phyloP scores from a whole-genome alignment of 2,888 invertebrate species.

The Oscheius myriophilus region DNA sequence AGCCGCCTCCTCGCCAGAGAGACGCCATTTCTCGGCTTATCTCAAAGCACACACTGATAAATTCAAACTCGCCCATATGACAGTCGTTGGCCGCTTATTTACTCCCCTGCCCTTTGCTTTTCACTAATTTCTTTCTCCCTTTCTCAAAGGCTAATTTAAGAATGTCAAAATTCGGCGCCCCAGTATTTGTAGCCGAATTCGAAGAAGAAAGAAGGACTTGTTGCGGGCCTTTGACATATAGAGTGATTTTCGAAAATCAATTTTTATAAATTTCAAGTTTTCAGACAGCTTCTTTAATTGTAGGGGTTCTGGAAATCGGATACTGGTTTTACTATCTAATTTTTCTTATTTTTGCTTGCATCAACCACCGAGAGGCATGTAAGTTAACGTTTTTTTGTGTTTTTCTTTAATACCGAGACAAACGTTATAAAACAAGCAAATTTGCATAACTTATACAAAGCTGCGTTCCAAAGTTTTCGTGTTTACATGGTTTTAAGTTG shows the following conservation, averaged over 20 bases:
- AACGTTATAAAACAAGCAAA: too few relatives aligned
- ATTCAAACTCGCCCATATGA: slow-evolving; percentile 18
- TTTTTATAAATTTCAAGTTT: not conserved
- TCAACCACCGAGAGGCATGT: slow-evolving; percentile 50
- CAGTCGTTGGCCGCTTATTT: too few relatives aligned
- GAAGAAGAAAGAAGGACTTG: slow-evolving; percentile 41
- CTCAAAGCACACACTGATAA: slow-evolving; percentile 20
- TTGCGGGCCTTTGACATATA: slow-evolving; percentile 40
- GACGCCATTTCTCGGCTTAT: too few relatives aligned
- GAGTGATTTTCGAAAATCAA: slow-evolving; percentile 19
- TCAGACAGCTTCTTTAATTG: slow-evolving; percentile 42
- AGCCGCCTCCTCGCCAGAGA: too few relatives aligned
- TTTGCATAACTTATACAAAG: too few relatives aligned
- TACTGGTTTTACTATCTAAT: slow-evolving; percentile 50
- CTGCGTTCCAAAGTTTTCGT: too few relatives aligned
- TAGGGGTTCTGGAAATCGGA: slow-evolving; percentile 42
- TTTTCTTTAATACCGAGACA: too few relatives aligned
- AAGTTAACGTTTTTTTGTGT: slow-evolving; percentile 10
- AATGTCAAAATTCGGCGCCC: slow-evolving; percentile 22
- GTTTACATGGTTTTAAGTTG: too few relatives aligned
- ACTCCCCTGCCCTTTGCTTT: not conserved
- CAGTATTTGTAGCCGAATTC: slow-evolving; percentile 28
- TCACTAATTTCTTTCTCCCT: not conserved
- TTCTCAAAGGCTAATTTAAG: not conserved
- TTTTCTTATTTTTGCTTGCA: slow-evolving; percentile 41